Evolutionary conservation across 2,797 vertebrate genomes (phyloP).

Genomic region (Sebastes iracundus): DNA sequence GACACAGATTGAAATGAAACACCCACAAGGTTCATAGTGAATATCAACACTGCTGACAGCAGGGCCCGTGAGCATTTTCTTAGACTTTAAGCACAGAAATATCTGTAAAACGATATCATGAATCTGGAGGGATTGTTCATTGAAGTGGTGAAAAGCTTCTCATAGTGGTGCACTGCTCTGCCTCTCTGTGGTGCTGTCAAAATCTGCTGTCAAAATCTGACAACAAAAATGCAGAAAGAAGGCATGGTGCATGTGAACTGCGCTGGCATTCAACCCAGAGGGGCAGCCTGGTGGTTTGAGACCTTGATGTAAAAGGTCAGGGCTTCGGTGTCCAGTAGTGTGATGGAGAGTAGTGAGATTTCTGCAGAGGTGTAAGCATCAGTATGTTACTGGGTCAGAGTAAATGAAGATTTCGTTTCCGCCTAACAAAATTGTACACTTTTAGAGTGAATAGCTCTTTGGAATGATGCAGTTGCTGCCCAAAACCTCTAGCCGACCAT

Average conservation of each 20-base stretch:
- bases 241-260: constrained; percentile 2
- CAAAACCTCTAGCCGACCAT: accelerated
- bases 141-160: constrained; percentile 51
- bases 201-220: constrained; percentile 32
- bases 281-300: constrained; percentile 12
- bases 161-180: not conserved
- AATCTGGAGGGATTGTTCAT: constrained; percentile 47
- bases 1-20: constrained; percentile 43
- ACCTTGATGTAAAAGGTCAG: constrained; percentile 35
- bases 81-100: constrained; percentile 34
- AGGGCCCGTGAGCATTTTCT: constrained; percentile 24
- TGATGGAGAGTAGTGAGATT: not conserved
- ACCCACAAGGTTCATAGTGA: constrained; percentile 22
- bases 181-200: constrained; percentile 31
- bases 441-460: accelerated
- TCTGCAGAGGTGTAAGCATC: not conserved
- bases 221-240: constrained; percentile 1
- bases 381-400: not conserved
- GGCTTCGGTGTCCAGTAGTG: constrained; percentile 1
- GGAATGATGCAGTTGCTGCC: too few species aligned
- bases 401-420: too few species aligned
- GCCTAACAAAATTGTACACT: too few species aligned
- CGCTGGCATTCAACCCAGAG: constrained; percentile 6
- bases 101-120: constrained; percentile 39
- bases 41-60: constrained; percentile 44